Percentiles rank a stretch among this genome's conserved stretches.
Conservation (phyloP, 64 coral and sea anemone genomes). For the Trachythela sp. region DNA sequence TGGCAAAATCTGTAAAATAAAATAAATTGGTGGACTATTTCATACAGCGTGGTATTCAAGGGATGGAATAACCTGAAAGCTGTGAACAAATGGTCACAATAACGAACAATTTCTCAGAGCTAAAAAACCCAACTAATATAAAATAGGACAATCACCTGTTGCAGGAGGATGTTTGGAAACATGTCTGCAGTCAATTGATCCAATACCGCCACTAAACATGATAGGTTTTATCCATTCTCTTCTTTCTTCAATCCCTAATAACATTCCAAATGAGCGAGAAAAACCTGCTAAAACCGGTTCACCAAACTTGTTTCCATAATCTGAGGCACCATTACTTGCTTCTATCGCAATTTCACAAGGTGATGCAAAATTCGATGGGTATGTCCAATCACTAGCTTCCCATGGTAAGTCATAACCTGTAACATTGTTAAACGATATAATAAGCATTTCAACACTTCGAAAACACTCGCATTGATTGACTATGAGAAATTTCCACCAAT, state of each 20-base stretch:
- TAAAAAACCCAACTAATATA: neutral
- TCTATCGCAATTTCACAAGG: conserved; percentile 79
- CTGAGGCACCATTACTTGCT: conserved; percentile 92
- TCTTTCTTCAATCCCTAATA: conserved; percentile 54
- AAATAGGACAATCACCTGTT: conserved; percentile 49
- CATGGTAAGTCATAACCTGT: conserved; percentile 91
- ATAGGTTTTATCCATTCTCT: conserved; percentile 97
- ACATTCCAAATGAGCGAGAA: conserved; percentile 93
- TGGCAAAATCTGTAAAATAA: no score
- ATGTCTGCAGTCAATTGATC: conserved; percentile 60
- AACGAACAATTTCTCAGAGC: no score
- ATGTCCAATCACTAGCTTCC: conserved; percentile 65
- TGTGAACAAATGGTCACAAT: no score
- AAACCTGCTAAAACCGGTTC: conserved; percentile 93
- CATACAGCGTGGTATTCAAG: no score
- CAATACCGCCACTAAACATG: conserved; percentile 96
- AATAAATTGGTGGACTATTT: no score
- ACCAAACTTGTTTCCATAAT: conserved; percentile 98
- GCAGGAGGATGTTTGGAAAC: conserved; percentile 58
- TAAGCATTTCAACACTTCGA: neutral
- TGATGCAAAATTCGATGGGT: conserved; percentile 83
- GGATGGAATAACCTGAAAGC: no score
- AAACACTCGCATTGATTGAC: no score
- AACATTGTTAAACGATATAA: neutral
- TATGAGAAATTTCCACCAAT: no score